Conservation (phyloP, 92 coral and sea anemone genomes). For the Blastomussa wellsi region DNA sequence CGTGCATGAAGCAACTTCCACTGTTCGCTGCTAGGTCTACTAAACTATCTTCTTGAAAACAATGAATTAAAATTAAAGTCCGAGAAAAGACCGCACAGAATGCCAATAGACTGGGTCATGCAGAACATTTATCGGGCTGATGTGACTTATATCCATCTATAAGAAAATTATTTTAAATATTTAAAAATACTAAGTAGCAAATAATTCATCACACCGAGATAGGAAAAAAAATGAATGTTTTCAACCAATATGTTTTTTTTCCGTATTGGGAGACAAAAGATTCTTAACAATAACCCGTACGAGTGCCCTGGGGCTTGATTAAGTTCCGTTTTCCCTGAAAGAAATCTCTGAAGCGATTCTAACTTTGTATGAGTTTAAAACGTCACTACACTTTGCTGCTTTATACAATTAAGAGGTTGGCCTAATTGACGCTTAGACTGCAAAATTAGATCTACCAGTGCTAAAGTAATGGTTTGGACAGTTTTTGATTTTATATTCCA, state of each 20-base stretch:
- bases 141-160: too few relatives aligned
- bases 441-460: background rate
- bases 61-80: too few relatives aligned
- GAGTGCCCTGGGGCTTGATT: background rate
- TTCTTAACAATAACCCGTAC: background rate
- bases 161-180: too few relatives aligned
- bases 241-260: background rate
- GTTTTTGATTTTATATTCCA: background rate
- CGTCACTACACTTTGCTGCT: background rate
- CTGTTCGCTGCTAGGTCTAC: too few relatives aligned
- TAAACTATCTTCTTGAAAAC: too few relatives aligned
- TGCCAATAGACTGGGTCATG: too few relatives aligned
- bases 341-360: background rate
- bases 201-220: background rate
- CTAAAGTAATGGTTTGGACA: background rate
- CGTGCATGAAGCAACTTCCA: too few relatives aligned
- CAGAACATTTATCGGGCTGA: too few relatives aligned
- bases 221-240: background rate
- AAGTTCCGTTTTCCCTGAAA: conserved; percentile 6
- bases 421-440: too few relatives aligned
- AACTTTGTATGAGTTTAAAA: too few relatives aligned
- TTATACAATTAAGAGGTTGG: too few relatives aligned
- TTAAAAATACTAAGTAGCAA: background rate
- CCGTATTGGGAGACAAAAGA: background rate
- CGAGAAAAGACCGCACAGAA: too few relatives aligned